Evolutionary conservation across 1,140 invertebrate species (phyloP), one percentile per base, ranked within the genome.

Genomic region (Drosophila nebulosa): DNA sequence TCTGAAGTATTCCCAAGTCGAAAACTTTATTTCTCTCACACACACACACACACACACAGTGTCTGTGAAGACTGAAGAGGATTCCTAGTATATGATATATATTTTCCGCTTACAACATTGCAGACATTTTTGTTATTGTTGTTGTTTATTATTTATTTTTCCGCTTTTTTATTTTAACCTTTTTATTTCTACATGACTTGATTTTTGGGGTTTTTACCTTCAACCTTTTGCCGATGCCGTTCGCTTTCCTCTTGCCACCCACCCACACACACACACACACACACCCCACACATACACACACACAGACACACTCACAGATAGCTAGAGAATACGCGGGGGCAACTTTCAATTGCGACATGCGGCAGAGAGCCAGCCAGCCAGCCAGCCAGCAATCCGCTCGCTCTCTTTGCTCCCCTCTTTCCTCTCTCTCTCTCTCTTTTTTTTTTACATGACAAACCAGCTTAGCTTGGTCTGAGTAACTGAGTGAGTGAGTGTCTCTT

Each of bases 321-420:
- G 22, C 42, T 56, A 46, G 39, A 46, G 39, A 46, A 67, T 69
- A 63, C 53, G 61, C 59, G 21, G 60, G 68, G 68, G 77, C 83
- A 86, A 85, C 81, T 85, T 85, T 85, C 81, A 86, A 85, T 85
- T 85, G 81, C 81, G 81, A 81, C 83, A 85, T 81, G 79, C 39
- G 72, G 64, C 68, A 60, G 73, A 84, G 79, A 79, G 79, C 72
- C 27, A 42, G 64, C 14, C 42, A 58, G 36, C 14, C 50, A 58
- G 79, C 72, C 27, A 46, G 64, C 16, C 35, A 58, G 36, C 16
- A 39, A 55, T 79, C 76, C 50, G 71, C 60, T 51, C 5, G 3
- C 62, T 63, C 73, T 79, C 78, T 80, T 46, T 35, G 21, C 60
- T 12, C 46, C 39, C 10, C 50, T 9, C 32, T 27, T 26, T 58